phyloP scores from a whole-genome alignment of 2,113 vertebrate species.

The Oncorhynchus masou region DNA sequence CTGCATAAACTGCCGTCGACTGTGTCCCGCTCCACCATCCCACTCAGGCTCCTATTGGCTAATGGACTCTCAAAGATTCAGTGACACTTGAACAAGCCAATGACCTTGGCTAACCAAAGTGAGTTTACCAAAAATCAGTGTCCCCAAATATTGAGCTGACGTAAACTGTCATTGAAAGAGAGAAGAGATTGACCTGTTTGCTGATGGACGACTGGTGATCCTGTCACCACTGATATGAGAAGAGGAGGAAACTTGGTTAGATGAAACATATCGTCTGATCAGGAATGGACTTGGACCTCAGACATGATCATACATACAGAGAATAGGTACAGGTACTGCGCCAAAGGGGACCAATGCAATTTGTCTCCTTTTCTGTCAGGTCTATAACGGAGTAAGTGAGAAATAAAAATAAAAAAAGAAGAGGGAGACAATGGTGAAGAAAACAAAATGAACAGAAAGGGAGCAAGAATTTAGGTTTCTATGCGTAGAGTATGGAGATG shows the following conservation, averaged over 20 bases:
- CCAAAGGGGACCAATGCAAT: neutral
- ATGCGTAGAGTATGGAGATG: neutral
- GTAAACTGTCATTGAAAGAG: neutral
- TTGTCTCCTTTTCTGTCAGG: neutral
- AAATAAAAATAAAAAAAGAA: neutral
- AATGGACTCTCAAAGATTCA: slow-evolving; percentile 32
- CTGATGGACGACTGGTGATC: neutral
- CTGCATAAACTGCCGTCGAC: slow-evolving; percentile 77
- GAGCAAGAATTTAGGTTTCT: neutral
- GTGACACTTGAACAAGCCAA: neutral
- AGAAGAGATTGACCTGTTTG: neutral
- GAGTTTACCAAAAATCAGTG: neutral
- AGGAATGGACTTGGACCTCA: slow-evolving; percentile 1
- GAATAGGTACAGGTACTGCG: neutral
- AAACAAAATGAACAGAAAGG: neutral
- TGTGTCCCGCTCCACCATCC: slow-evolving; percentile 42
- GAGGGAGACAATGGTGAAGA: neutral
- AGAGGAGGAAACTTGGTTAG: neutral
- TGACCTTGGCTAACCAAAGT: neutral
- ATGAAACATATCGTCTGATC: neutral
- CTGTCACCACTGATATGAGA: neutral
- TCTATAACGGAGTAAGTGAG: neutral
- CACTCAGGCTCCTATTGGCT: slow-evolving; percentile 40
- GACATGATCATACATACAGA: neutral
- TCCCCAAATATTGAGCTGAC: neutral